Percentiles rank a stretch among this genome's conserved stretches.
Evolutionary conservation across 2,888 invertebrate species (phyloP).

Genomic region (Cataglyphis rosenhaueri): DNA sequence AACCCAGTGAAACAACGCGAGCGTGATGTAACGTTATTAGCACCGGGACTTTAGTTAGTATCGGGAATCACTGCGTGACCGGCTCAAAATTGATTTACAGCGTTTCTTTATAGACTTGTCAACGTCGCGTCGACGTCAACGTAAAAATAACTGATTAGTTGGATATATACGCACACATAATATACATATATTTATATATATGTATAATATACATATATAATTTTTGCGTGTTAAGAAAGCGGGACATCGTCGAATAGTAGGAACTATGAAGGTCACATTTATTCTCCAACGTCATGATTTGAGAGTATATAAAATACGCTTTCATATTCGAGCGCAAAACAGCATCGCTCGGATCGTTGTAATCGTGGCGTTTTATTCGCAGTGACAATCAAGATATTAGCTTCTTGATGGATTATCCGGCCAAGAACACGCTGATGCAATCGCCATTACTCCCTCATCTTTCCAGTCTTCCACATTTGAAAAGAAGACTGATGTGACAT

Average conservation of each 20-base stretch:
- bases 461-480: conserved; percentile 16
- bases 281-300: neutral
- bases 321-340: neutral
- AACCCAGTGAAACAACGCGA: conserved; percentile 17
- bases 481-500: conserved; percentile 24
- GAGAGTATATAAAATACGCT: neutral
- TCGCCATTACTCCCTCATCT: conserved; percentile 23
- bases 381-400: conserved; percentile 32
- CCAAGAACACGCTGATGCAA: neutral
- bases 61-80: conserved; percentile 4
- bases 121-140: neutral
- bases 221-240: neutral
- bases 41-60: neutral
- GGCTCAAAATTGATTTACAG: conserved; percentile 31
- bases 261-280: neutral
- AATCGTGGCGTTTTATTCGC: neutral
- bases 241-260: neutral
- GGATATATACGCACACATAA: neutral
- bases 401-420: conserved; percentile 47
- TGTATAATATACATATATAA: neutral
- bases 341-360: neutral
- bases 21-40: conserved; percentile 36
- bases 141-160: conserved; percentile 29
- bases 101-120: conserved; percentile 19
- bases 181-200: neutral